Conservation (phyloP, 2,113 vertebrate genomes). For the Pygoscelis adeliae region DNA sequence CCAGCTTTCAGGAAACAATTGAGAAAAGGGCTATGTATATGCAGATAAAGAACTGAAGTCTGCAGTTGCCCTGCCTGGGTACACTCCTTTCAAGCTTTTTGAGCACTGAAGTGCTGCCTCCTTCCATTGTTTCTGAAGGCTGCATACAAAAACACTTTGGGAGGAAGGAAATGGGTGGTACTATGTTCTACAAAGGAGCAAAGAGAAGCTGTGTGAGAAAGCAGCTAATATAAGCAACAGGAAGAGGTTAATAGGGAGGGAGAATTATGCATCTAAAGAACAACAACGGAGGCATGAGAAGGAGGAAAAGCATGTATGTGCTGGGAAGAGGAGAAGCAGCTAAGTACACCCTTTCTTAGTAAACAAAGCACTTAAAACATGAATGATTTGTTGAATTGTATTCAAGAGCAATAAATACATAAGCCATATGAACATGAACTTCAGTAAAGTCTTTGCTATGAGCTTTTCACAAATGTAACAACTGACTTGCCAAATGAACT, state of each 20-base stretch:
- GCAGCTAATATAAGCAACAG: slow-evolving; percentile 24
- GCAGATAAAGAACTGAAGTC: background rate
- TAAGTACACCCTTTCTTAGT: background rate
- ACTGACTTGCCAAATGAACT: background rate
- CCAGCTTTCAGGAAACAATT: background rate
- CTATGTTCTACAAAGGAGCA: background rate
- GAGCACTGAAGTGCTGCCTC: background rate
- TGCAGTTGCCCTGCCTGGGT: background rate
- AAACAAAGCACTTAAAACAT: background rate
- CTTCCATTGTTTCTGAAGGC: slow-evolving; percentile 34
- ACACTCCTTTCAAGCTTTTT: background rate
- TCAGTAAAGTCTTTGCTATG: background rate
- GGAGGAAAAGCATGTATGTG: background rate
- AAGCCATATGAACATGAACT: background rate
- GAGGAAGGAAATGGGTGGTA: slow-evolving; percentile 61
- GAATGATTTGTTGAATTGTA: background rate
- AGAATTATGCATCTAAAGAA: background rate
- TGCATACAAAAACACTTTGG: background rate
- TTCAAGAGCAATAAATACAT: background rate
- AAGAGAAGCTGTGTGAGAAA: slow-evolving; percentile 29
- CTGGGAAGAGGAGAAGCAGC: background rate
- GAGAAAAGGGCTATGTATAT: background rate
- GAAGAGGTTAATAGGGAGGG: slow-evolving; percentile 24
- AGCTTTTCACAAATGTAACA: background rate
- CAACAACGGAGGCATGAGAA: background rate